Percentiles rank a stretch among this genome's conserved stretches.
phyloP scores from a whole-genome alignment of 2,888 invertebrate species.

The Athripsodes cinereus region DNA sequence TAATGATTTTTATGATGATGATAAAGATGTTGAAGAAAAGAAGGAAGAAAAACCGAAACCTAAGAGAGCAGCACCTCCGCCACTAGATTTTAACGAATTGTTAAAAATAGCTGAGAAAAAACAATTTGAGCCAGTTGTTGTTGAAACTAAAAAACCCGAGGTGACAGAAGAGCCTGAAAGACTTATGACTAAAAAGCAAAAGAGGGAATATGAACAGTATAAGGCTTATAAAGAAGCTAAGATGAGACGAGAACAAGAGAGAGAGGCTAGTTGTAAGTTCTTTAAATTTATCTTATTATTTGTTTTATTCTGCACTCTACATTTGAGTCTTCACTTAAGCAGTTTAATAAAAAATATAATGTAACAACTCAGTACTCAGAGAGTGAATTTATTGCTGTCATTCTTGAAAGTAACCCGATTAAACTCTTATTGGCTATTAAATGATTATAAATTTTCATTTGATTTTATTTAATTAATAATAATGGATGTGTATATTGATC shows the following conservation, averaged over 20 bases:
- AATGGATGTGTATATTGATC: no score
- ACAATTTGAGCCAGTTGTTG: conserved; percentile 69
- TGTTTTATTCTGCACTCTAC: neutral
- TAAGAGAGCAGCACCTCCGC: conserved; percentile 60
- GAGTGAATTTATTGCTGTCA: no score
- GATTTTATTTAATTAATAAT: no score
- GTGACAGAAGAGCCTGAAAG: conserved; percentile 59
- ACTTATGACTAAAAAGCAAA: conserved; percentile 76
- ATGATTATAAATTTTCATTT: no score
- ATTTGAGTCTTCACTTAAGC: no score
- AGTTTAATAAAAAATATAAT: no score
- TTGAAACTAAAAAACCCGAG: conserved; percentile 48
- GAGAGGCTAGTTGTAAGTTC: conserved; percentile 1
- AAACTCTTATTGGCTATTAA: no score
- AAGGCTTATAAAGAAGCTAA: conserved; percentile 57
- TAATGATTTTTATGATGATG: conserved; percentile 8
- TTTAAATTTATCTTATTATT: neutral
- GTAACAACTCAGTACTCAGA: no score
- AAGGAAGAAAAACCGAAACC: conserved; percentile 52
- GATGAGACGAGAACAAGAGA: conserved; percentile 33
- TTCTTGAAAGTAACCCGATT: no score
- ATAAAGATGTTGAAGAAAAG: conserved; percentile 30
- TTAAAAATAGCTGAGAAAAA: conserved; percentile 79
- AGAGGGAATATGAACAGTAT: conserved; percentile 65
- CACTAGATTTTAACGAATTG: conserved; percentile 71